These are phyloP conservation scores for Eucriotettix oculatus DNA, from an alignment of 2,888 invertebrate species.

Conservation along the genomic window DNA sequence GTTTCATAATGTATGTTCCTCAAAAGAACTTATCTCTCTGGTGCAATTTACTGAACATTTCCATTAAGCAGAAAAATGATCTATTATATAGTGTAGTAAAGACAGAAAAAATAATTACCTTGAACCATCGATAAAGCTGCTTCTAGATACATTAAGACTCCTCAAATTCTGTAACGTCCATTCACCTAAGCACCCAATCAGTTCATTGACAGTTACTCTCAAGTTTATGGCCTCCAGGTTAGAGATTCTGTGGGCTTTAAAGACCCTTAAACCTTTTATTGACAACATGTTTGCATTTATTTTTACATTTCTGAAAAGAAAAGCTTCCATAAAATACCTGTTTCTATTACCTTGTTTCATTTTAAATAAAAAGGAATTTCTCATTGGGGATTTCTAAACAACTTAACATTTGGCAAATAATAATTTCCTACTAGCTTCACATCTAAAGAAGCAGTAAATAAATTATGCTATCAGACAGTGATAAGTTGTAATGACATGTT, in stretches of 20 bases:
- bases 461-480: not conserved
- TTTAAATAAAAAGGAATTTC: not conserved
- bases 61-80: too few species aligned
- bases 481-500: too few species aligned
- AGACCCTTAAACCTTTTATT: slow-evolving; percentile 37
- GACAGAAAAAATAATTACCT: slow-evolving; percentile 20
- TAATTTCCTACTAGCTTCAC: not conserved
- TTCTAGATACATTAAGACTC: slow-evolving; percentile 40
- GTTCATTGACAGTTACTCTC: slow-evolving; percentile 38
- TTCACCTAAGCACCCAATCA: slow-evolving; percentile 45
- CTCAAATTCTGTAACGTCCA: slow-evolving; percentile 45
- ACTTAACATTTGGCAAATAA: not conserved
- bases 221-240: slow-evolving; percentile 42
- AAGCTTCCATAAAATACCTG: not conserved
- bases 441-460: not conserved
- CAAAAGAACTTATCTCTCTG: too few species aligned
- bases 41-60: too few species aligned
- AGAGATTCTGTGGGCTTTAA: slow-evolving; percentile 43
- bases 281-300: slow-evolving; percentile 41
- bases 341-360: not conserved
- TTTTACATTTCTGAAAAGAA: slow-evolving; percentile 30
- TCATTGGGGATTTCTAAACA: not conserved
- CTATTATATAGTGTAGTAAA: too few species aligned
- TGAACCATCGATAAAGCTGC: slow-evolving; percentile 41
- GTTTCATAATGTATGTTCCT: too few species aligned